Base-by-base conservation (phyloP, 2,888 invertebrate genomes). In the Eumerus sabulonum region DNA sequence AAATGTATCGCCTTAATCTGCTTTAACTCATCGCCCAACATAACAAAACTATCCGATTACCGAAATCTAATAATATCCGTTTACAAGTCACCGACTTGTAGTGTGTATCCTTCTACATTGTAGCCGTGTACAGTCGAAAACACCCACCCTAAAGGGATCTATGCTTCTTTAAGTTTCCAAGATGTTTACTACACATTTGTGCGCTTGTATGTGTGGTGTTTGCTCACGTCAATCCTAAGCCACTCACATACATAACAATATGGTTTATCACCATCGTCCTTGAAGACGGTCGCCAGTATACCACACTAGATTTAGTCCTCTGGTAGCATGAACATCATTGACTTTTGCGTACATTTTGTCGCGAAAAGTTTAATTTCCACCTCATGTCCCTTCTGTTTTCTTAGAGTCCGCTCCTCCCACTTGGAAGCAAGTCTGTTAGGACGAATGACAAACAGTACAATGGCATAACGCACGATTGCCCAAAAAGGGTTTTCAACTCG, bases 391-490 rank as follows among this genome's bases (percentile, higher is more conserved):
- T 47, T 40, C 9, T 7, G 3, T 27, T 27, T 27, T 7, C 7
- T 27, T 4, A 27, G 7, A 7, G 3, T 27, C 7, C 27, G 2
- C 7, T 27, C 27, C 27, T 27, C 27, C 27, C 7, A 2, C 27
- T 4, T 7, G 7, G 7, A 27, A 7, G 27, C 27, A 27, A 27
- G 27, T 4, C n/a, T 9, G 13, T 9, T 18, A 11, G 19, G 19
- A 16, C 4, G 42, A 9, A 51, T 40, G 35, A 57, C 73, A 62
- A 60, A 57, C 14, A 62, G 14, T 5, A 14, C 36, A 13, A 19
- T 12, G 53, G 27, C 59, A 76, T 50, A 56, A 79, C 63, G 74
- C 77, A 79, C 77, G 77, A 63, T 54, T 79, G 63, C 68, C 73
- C 67, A 59, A 74, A 79, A 79, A 68, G 68, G 77, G 77, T 63